These are phyloP conservation scores for Acanthaster planci DNA, from an alignment of 35 echinoderm and acorn worm species.

Conservation along the genomic window DNA sequence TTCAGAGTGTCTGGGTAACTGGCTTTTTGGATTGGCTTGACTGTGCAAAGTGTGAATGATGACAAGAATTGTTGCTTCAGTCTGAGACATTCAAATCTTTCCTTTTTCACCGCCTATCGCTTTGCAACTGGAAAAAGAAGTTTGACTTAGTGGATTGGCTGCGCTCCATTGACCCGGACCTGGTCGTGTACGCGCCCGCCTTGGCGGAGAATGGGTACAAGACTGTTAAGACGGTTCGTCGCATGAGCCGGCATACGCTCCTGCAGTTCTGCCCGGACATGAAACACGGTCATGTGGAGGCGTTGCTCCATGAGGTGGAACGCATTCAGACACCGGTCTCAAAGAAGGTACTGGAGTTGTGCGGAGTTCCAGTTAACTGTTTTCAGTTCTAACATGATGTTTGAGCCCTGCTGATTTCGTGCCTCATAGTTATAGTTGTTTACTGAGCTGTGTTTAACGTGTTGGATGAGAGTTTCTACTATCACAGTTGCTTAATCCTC, in stretches of 20 bases:
- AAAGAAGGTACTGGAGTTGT: slow-evolving; percentile 42
- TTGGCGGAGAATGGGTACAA: slow-evolving; percentile 87
- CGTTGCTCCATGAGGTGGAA: slow-evolving; percentile 76
- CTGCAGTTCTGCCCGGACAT: slow-evolving; percentile 81
- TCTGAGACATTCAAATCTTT: neutral
- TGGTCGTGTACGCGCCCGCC: slow-evolving; percentile 65
- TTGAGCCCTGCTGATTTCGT: neutral
- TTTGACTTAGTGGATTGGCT: slow-evolving; percentile 82
- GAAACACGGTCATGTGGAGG: slow-evolving; percentile 76
- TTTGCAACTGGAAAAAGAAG: neutral
- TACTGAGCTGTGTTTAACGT: neutral
- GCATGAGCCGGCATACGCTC: slow-evolving; percentile 62
- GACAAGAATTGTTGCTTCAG: too few species aligned
- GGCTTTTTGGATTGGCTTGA: too few species aligned
- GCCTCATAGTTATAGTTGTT: neutral
- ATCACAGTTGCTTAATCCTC: too few species aligned
- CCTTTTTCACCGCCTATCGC: neutral
- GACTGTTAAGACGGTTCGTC: slow-evolving; percentile 61
- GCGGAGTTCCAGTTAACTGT: neutral
- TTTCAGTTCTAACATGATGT: neutral
- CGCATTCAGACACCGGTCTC: slow-evolving; percentile 67
- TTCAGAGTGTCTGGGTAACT: too few species aligned
- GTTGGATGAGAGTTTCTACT: too few species aligned
- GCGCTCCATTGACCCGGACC: slow-evolving; percentile 67
- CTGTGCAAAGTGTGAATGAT: too few species aligned